Evolutionary conservation across 92 coral and sea anemone genomes (phyloP).

Genomic region (Phenganax subtilis): DNA sequence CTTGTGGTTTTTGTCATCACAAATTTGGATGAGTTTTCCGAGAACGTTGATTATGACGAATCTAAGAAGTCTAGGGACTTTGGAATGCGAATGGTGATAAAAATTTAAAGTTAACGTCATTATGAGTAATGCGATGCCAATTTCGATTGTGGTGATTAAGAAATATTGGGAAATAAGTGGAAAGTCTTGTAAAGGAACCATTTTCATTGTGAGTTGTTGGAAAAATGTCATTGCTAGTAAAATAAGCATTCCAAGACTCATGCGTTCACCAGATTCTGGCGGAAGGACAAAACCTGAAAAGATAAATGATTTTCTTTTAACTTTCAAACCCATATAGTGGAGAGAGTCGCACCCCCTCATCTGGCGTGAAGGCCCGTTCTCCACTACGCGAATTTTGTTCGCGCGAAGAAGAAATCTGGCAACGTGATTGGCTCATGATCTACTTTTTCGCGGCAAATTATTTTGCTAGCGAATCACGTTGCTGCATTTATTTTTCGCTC

Average conservation of each 20-base stretch:
- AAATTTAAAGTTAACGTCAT: conserved; percentile 83
- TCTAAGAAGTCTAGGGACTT: conserved; percentile 68
- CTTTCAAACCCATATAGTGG: no score
- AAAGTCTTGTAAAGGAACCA: conserved; percentile 87
- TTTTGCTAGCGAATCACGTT: no score
- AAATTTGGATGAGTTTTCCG: conserved; percentile 4
- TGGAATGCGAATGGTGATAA: conserved; percentile 68
- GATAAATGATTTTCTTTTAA: neutral
- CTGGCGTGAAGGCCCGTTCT: no score
- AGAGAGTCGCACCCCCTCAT: neutral
- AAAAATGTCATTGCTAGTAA: conserved; percentile 97
- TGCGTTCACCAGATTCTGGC: conserved; percentile 94
- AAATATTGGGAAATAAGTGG: conserved; percentile 93
- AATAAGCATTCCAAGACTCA: conserved; percentile 86
- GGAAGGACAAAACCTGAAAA: conserved; percentile 69
- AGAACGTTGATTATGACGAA: neutral
- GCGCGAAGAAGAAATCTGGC: no score
- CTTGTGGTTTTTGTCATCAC: neutral
- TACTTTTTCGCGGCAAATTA: no score
- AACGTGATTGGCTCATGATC: no score
- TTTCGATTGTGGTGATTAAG: conserved; percentile 81
- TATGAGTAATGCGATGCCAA: conserved; percentile 68
- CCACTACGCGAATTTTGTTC: no score
- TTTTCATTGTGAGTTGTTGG: conserved; percentile 83
- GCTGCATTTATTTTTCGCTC: no score